Base-by-base conservation (phyloP, 2,797 vertebrate species). In the Chromis chromis region DNA sequence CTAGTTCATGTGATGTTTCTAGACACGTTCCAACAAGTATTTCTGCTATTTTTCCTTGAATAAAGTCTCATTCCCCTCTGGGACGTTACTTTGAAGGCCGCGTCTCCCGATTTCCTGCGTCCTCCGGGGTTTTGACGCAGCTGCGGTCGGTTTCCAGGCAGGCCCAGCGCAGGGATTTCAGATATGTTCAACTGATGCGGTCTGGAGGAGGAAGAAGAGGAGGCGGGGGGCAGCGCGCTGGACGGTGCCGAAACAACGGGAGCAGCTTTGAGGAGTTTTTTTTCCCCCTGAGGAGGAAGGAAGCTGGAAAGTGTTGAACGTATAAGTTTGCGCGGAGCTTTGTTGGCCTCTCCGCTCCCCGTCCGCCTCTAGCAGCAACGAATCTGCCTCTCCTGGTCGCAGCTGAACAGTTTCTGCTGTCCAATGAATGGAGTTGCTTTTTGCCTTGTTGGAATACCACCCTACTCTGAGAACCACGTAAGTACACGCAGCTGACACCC, bases 391-490 rank as follows among this genome's bases (percentile, higher is more conserved):
- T 84, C 73, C 76, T 77, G 4, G 88, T 54, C 63, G 83, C 89
- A 78, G 80, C 85, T 62, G 1, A 78, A 92, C 92, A 80, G 86
- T 86, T 74, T 88, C 88, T 84, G 92, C 93, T 86, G 89, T 92
- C 96, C 94, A 95, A 98, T 99, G 97, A 98, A 98, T 99, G 97
- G 97, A 96, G 97, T 98, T 95, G 96, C 97, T 75, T 98, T 99
- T 92, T 99, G 97, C 95, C 96, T 99, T 94, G 97, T 99, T 95
- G 97, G 97, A 96, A 98, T 98, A 94, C 97, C 97, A 66, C 96
- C 97, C 87, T 94, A 94, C 90, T 86, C 93, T 81, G 95, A 95
- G 83, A 93, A 93, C 91, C 95, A 95, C 94, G 96, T 96, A 94
- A 95, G 95, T 94, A 22, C 74, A 1, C 50, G 13, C 36, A 39